Conservation (phyloP, 2,113 vertebrate genomes). For the Chrysemys picta region DNA sequence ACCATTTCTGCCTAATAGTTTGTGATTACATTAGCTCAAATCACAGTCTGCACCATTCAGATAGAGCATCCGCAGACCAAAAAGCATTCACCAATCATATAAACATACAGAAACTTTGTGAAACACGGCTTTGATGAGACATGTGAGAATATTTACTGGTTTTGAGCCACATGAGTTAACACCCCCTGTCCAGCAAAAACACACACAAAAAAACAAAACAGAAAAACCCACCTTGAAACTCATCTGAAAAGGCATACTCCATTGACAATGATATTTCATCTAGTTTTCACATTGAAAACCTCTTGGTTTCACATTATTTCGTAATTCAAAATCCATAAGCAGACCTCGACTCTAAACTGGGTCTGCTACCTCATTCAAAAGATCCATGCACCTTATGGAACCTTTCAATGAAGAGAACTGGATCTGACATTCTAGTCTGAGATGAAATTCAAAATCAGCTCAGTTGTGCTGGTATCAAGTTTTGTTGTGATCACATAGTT, state of each 20-base stretch:
- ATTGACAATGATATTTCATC: not conserved
- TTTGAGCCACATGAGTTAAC: not conserved
- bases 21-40: not conserved
- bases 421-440: not conserved
- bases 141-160: not conserved
- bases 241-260: not conserved
- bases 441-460: not conserved
- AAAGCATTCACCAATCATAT: not conserved
- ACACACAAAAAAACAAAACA: too few species aligned
- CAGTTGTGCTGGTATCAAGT: not conserved
- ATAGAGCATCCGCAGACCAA: not conserved
- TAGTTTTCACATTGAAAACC: not conserved
- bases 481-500: not conserved
- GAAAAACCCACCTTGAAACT: not conserved
- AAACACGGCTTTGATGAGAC: not conserved
- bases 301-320: not conserved
- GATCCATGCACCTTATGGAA: fast-evolving
- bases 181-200: not conserved
- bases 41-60: not conserved
- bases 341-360: not conserved
- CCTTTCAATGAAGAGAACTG: not conserved
- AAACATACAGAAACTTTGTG: not conserved
- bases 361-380: not conserved
- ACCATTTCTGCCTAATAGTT: not conserved
- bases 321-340: not conserved